Evolutionary conservation across 2,888 invertebrate genomes (phyloP).

Genomic region (Zaprionus lineosus): DNA sequence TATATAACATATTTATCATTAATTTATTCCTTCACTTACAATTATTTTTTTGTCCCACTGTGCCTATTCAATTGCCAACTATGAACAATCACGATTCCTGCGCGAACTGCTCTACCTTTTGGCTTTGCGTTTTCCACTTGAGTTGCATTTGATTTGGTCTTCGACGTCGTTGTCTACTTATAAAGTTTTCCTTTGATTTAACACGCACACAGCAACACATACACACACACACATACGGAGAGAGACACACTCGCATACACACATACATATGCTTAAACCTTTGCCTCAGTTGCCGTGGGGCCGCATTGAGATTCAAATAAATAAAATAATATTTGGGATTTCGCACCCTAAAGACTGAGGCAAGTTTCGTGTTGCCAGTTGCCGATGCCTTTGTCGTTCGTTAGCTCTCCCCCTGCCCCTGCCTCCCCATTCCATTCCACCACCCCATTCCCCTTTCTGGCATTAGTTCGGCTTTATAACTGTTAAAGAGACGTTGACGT

Average conservation of each 20-base stretch:
- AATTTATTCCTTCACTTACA: no score
- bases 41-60: constrained; percentile 46
- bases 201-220: constrained; percentile 19
- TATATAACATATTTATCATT: no score
- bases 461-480: constrained; percentile 74
- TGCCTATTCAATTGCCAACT: constrained; percentile 23
- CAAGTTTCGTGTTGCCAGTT: constrained; percentile 1
- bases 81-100: constrained; percentile 4
- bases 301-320: constrained; percentile 75
- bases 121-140: constrained; percentile 66
- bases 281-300: constrained; percentile 40
- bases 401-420: neutral
- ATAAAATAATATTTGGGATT: constrained; percentile 80
- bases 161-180: constrained; percentile 29
- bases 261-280: neutral
- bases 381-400: neutral
- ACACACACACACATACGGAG: constrained; percentile 2
- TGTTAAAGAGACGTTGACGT: constrained; percentile 67
- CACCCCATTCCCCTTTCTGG: constrained; percentile 8
- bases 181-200: constrained; percentile 38
- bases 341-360: constrained; percentile 77
- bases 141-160: constrained; percentile 53
- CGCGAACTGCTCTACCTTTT: constrained; percentile 51
- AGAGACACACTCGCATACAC: neutral
- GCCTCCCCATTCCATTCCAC: neutral